Percentiles rank a stretch among this genome's conserved stretches.
phyloP scores from a whole-genome alignment of 1,140 invertebrate species.

The Drosophila ananassae region DNA sequence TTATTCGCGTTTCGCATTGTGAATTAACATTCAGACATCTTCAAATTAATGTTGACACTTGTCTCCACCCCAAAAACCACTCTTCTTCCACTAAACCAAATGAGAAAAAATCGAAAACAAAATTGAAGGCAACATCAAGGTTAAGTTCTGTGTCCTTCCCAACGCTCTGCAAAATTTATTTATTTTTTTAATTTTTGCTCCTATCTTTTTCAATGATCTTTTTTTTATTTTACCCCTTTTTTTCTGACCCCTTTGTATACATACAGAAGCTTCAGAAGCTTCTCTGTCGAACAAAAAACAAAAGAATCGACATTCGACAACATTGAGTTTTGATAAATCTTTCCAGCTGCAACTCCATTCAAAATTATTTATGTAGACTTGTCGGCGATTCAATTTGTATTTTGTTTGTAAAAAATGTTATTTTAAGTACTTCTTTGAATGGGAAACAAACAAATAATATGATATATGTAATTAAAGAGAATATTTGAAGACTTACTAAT shows the following conservation, averaged over 20 bases:
- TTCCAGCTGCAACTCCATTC: constrained; percentile 26
- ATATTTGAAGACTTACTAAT: too few relatives aligned
- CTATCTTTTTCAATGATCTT: constrained; percentile 1
- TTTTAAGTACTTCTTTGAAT: not conserved
- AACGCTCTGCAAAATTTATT: constrained; percentile 22
- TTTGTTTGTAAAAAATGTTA: not conserved
- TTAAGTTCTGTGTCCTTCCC: constrained; percentile 14
- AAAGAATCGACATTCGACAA: constrained; percentile 35
- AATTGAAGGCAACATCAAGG: constrained; percentile 56
- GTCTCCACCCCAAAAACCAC: constrained; percentile 33
- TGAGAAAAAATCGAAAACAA: constrained; percentile 38
- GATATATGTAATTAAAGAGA: too few relatives aligned
- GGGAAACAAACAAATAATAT: too few relatives aligned
- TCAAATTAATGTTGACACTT: constrained; percentile 79
- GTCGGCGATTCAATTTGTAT: constrained; percentile 16
- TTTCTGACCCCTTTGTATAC: constrained; percentile 3
- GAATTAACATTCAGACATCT: constrained; percentile 69
- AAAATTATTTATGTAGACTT: constrained; percentile 1
- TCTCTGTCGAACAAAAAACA: constrained; percentile 32
- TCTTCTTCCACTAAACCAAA: constrained; percentile 19
- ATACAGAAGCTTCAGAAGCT: constrained; percentile 23
- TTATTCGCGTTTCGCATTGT: constrained; percentile 67
- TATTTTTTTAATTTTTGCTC: not conserved
- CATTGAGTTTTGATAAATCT: constrained; percentile 44
- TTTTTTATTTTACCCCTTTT: constrained; percentile 1